Evolutionary conservation across 2,888 invertebrate species (phyloP).

Genomic region (Stegana nigrithorax): DNA sequence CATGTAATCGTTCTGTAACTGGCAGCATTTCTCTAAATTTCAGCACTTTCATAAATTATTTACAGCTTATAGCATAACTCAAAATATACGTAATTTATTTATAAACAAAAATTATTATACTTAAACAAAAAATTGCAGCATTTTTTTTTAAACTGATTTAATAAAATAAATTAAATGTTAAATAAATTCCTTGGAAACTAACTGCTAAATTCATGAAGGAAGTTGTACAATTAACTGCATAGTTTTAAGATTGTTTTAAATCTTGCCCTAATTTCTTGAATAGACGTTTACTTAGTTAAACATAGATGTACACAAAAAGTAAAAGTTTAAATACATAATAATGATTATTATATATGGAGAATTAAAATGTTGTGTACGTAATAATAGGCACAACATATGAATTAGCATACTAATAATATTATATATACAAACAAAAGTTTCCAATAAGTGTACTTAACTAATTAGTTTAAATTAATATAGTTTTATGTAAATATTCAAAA

Average conservation of each 20-base stretch:
- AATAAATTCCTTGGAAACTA: slow-evolving; percentile 5
- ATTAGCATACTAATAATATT: slow-evolving; percentile 16
- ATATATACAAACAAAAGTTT: slow-evolving; percentile 5
- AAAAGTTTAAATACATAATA: slow-evolving; percentile 14
- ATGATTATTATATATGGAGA: slow-evolving; percentile 4
- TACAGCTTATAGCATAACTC: background rate
- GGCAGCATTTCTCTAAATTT: no score
- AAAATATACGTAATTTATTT: slow-evolving; percentile 18
- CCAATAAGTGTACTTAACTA: slow-evolving; percentile 17
- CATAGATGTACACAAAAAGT: slow-evolving; percentile 16
- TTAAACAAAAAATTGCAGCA: slow-evolving; percentile 1
- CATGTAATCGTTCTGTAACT: no score
- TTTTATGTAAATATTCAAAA: slow-evolving; percentile 22
- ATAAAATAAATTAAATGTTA: background rate
- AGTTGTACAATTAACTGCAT: background rate
- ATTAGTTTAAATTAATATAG: slow-evolving; percentile 10
- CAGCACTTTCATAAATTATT: no score
- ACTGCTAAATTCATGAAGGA: background rate
- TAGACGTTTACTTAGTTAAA: slow-evolving; percentile 30
- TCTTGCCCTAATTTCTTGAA: slow-evolving; percentile 57
- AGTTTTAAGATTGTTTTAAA: slow-evolving; percentile 60
- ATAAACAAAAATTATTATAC: background rate
- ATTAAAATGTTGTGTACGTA: no score
- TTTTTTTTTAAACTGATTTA: background rate
- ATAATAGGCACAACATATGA: no score